A percentile compares a stretch with the other conserved stretches of the same genome.
Conservation (phyloP, 92 coral and sea anemone genomes). For the Phymanthus crucifer region DNA sequence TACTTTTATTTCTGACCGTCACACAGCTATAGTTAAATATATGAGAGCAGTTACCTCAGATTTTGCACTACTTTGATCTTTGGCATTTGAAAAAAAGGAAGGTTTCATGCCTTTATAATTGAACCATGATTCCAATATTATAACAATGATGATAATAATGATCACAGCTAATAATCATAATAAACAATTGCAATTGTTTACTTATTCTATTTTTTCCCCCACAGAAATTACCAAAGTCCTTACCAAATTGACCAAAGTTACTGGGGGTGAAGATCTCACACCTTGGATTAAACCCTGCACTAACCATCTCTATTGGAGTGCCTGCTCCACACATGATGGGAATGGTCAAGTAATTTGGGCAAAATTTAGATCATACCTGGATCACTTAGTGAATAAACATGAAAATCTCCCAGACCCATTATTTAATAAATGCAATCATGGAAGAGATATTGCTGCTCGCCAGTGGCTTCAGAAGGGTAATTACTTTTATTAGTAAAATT, state of each 20-base stretch:
- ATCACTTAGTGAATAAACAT: background rate
- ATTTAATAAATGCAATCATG: background rate
- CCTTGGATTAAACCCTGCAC: background rate
- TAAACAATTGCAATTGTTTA: no score
- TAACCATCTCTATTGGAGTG: constrained; percentile 4
- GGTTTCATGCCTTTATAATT: background rate
- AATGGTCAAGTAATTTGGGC: constrained; percentile 1
- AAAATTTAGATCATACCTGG: background rate
- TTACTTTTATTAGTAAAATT: background rate
- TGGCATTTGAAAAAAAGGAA: background rate
- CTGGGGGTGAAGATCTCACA: background rate
- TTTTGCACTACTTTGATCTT: background rate
- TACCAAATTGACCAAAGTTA: background rate
- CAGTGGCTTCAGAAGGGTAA: no score
- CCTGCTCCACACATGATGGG: background rate
- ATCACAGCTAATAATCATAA: background rate
- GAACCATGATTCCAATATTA: background rate
- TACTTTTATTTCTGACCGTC: background rate
- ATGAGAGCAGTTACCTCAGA: background rate
- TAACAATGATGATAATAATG: background rate
- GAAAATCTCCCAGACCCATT: background rate
- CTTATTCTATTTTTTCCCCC: no score
- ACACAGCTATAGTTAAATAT: background rate
- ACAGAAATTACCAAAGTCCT: background rate
- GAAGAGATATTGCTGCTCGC: background rate